Conservation (phyloP, 2,888 invertebrate genomes). For the Pyrrhosoma nymphula region DNA sequence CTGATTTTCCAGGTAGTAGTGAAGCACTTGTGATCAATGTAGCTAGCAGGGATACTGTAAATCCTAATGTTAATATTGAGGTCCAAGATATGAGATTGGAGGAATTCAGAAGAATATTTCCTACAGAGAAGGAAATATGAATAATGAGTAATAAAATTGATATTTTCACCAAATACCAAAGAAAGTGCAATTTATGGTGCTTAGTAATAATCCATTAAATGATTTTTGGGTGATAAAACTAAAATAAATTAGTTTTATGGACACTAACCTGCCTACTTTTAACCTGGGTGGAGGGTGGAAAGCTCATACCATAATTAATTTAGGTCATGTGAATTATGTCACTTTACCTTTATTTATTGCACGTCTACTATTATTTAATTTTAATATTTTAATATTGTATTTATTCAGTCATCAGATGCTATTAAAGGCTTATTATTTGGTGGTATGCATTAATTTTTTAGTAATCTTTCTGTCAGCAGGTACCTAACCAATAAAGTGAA, state of each 20-base stretch:
- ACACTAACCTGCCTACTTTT: background rate
- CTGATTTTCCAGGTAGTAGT: constrained; percentile 27
- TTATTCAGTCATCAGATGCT: background rate
- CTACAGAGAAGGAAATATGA: constrained; percentile 52
- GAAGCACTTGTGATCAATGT: constrained; percentile 34
- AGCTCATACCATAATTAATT: background rate
- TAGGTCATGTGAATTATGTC: background rate
- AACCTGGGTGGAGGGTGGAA: background rate
- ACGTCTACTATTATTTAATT: background rate
- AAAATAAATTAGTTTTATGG: background rate
- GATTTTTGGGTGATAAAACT: background rate
- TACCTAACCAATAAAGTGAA: background rate
- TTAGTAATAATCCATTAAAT: background rate
- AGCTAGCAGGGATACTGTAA: constrained; percentile 20
- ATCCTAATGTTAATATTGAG: constrained; percentile 33
- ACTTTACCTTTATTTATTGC: background rate
- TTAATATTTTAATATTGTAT: background rate
- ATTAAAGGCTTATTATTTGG: background rate
- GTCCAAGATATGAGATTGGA: constrained; percentile 56
- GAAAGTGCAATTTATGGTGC: constrained; percentile 33
- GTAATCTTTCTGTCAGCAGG: background rate
- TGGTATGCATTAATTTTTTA: background rate
- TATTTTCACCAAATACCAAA: background rate
- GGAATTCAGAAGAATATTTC: constrained; percentile 46
- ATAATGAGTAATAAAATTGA: background rate